phyloP scores from a whole-genome alignment of 2,888 invertebrate genomes.

The Sialis lutaria region DNA sequence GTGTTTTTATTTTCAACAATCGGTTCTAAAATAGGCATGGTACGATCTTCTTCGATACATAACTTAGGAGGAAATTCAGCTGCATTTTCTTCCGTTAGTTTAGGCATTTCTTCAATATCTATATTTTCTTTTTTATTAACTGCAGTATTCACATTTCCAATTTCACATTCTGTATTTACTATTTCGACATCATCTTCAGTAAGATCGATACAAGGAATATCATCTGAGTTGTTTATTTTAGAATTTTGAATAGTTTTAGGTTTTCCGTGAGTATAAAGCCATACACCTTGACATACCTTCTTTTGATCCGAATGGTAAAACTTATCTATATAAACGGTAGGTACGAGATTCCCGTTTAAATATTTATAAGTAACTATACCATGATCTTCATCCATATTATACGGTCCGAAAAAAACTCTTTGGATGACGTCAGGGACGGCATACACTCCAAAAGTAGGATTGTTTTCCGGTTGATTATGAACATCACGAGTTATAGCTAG shows the following conservation, averaged over 20 bases:
- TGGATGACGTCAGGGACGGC: conserved; percentile 18
- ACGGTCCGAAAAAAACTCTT: conserved; percentile 24
- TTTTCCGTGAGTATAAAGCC: conserved; percentile 3
- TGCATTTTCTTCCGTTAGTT: neutral
- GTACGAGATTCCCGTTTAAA: conserved; percentile 18
- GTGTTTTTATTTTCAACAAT: neutral
- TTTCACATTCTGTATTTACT: neutral
- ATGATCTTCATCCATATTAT: conserved; percentile 16
- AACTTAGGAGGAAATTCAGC: neutral
- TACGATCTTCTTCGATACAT: neutral
- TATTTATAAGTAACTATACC: conserved; percentile 18
- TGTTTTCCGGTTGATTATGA: neutral
- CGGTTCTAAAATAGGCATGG: neutral
- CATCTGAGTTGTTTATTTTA: neutral
- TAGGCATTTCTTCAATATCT: neutral
- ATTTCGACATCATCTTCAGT: neutral
- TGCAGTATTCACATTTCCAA: neutral
- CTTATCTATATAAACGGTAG: conserved; percentile 11
- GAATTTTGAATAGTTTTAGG: neutral
- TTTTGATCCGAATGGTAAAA: neutral
- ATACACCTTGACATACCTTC: conserved; percentile 4
- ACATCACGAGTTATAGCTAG: conserved; percentile 12
- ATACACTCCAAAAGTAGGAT: conserved; percentile 20
- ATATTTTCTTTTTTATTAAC: neutral
- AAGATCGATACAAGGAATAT: conserved; percentile 1